A percentile compares a stretch with the other conserved stretches of the same genome.
These are phyloP conservation scores for Drosophila fuyamai DNA, from an alignment of 1,140 invertebrate genomes.

Conservation along the genomic window DNA sequence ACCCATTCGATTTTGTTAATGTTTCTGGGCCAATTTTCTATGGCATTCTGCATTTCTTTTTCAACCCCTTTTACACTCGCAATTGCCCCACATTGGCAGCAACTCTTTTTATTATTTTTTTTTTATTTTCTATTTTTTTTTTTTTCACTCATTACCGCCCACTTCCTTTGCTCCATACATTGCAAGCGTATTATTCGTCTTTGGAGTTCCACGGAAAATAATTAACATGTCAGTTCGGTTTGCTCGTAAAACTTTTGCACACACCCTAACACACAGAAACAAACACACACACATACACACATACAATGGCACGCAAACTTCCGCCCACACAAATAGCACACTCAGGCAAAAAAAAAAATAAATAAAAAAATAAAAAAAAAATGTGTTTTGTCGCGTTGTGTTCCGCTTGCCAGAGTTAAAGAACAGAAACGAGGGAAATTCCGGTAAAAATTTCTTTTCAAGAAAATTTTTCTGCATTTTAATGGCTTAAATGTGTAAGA, in stretches of 20 bases:
- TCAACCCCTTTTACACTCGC: neutral
- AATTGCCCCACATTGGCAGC: conserved; percentile 11
- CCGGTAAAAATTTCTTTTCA: conserved; percentile 40
- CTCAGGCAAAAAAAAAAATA: neutral
- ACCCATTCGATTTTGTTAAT: conserved; percentile 9
- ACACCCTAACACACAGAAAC: conserved; percentile 11
- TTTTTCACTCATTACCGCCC: conserved; percentile 11
- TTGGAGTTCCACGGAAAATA: conserved; percentile 51
- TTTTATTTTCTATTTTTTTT: neutral
- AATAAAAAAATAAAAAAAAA: neutral
- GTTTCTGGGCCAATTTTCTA: conserved; percentile 16
- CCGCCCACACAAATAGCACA: conserved; percentile 3
- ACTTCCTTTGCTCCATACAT: conserved; percentile 20
- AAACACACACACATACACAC: neutral
- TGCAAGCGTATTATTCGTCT: conserved; percentile 31
- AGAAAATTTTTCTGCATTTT: conserved; percentile 51
- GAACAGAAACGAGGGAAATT: conserved; percentile 29
- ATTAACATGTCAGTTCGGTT: conserved; percentile 64
- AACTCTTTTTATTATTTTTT: neutral
- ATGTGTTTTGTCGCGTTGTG: conserved; percentile 20
- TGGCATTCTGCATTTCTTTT: neutral
- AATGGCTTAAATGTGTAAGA: conserved; percentile 69
- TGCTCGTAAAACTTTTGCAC: conserved; percentile 41
- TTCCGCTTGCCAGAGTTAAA: conserved; percentile 15
- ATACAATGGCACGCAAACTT: conserved; percentile 10